phyloP scores from a whole-genome alignment of 2,113 vertebrate genomes.

The Calyptommatus sinebrachiatus region DNA sequence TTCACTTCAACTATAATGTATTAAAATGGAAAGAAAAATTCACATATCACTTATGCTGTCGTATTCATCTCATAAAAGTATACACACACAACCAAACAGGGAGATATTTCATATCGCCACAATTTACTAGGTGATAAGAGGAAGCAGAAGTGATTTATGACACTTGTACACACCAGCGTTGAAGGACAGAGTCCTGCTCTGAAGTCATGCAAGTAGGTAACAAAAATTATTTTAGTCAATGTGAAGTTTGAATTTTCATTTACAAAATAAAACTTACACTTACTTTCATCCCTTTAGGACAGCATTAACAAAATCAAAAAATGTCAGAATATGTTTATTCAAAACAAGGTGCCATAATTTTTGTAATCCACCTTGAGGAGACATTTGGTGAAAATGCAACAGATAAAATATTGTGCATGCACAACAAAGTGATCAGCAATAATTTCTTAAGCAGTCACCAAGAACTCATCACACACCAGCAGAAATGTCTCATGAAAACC shows the following conservation, averaged over 20 bases:
- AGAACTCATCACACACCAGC: background rate
- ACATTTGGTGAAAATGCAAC: background rate
- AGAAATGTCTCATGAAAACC: background rate
- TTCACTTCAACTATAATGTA: no score
- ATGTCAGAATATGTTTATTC: background rate
- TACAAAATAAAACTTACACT: slow-evolving; percentile 10
- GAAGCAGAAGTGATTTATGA: background rate
- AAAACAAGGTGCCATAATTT: background rate
- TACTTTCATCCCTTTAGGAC: background rate
- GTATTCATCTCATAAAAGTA: background rate
- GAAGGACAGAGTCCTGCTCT: background rate
- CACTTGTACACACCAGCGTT: background rate
- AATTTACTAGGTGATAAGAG: background rate
- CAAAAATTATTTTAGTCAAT: slow-evolving; percentile 1
- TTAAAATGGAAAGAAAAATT: no score
- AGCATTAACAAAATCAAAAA: slow-evolving; percentile 8
- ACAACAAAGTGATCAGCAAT: background rate
- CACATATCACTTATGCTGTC: background rate
- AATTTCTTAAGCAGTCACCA: background rate
- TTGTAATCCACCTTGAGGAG: background rate
- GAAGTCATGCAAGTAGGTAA: slow-evolving; percentile 25
- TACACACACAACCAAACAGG: background rate
- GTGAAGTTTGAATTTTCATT: background rate
- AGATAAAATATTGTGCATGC: background rate
- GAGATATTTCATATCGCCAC: background rate